Conservation (phyloP, 2,888 invertebrate genomes). For the Galerucella calmariensis region DNA sequence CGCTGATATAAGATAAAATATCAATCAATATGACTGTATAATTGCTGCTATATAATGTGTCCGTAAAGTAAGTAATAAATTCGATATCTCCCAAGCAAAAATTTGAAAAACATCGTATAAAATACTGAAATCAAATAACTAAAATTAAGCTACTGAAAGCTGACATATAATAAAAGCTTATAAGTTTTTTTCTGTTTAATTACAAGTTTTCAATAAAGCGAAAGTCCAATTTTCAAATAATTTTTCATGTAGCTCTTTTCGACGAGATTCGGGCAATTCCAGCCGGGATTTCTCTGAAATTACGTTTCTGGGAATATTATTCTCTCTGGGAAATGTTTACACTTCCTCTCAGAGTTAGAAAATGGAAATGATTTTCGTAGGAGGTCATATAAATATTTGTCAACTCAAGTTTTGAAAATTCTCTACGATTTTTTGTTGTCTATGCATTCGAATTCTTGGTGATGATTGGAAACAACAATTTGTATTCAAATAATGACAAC, state of each 20-base stretch:
- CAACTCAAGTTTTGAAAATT: not conserved
- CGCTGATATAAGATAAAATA: no score
- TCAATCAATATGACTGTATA: no score
- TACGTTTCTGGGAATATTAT: slow-evolving; percentile 1
- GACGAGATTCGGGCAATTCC: not conserved
- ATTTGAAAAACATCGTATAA: no score
- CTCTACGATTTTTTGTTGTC: not conserved
- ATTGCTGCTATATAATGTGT: no score
- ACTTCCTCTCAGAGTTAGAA: not conserved
- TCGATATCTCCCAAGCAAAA: no score
- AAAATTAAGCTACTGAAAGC: no score
- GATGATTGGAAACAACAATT: not conserved
- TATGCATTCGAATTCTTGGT: not conserved
- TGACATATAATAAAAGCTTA: no score
- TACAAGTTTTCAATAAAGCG: not conserved
- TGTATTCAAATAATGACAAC: not conserved
- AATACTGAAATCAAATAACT: no score
- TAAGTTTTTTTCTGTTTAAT: no score
- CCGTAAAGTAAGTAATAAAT: no score
- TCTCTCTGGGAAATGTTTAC: slow-evolving; percentile 4
- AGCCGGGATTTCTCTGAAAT: not conserved
- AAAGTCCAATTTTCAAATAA: not conserved
- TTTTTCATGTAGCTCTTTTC: not conserved
- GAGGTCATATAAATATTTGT: not conserved
- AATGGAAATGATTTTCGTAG: not conserved